These are phyloP conservation scores for Sphinx pinastri DNA, from an alignment of 2,888 invertebrate genomes.

Conservation along the genomic window DNA sequence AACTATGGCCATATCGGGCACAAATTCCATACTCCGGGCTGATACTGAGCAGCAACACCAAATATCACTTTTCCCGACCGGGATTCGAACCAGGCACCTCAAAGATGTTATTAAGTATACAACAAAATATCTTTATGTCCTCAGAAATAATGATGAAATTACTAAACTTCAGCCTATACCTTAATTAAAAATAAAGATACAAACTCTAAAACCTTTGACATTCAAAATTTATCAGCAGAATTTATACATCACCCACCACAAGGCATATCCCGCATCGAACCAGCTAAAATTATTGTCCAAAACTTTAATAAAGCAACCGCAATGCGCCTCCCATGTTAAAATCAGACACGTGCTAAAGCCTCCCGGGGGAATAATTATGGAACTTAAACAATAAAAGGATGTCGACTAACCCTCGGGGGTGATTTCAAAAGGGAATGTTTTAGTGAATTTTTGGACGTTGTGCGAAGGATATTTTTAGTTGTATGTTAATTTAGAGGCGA, in stretches of 20 bases:
- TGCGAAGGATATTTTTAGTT: conserved; percentile 10
- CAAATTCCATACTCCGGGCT: too few relatives aligned
- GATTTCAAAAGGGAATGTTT: conserved; percentile 38
- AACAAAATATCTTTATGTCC: too few relatives aligned
- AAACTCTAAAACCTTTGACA: neutral
- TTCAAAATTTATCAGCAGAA: conserved; percentile 4
- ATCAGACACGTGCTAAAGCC: conserved; percentile 38
- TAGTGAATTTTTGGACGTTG: conserved; percentile 13
- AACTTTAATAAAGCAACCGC: conserved; percentile 44
- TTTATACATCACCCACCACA: neutral
- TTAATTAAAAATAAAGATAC: too few relatives aligned
- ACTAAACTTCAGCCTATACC: too few relatives aligned
- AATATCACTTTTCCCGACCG: too few relatives aligned
- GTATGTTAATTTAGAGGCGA: conserved; percentile 22
- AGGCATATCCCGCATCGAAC: conserved; percentile 36
- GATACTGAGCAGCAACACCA: too few relatives aligned
- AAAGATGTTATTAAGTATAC: too few relatives aligned
- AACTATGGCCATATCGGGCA: too few relatives aligned
- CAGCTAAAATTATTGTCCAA: conserved; percentile 35
- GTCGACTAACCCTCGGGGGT: conserved; percentile 34
- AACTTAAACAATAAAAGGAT: conserved; percentile 49
- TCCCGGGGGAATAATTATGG: conserved; percentile 46
- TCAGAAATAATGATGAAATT: too few relatives aligned
- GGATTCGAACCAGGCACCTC: too few relatives aligned
- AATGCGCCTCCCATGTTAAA: conserved; percentile 32